phyloP scores from a whole-genome alignment of 2,888 invertebrate species.

The Pammene aurita region DNA sequence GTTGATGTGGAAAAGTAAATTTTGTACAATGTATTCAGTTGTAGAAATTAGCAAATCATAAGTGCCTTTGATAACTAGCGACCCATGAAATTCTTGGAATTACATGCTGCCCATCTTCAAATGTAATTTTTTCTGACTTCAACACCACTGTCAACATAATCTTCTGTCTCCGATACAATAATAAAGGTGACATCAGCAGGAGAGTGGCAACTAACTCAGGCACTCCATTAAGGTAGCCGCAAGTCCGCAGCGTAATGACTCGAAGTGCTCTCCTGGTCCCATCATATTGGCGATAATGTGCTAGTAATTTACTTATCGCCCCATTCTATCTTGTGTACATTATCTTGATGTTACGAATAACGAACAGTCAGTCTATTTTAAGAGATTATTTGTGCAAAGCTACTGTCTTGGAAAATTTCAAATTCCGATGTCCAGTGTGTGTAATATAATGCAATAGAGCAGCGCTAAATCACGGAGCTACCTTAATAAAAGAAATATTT shows the following conservation, averaged over 20 bases:
- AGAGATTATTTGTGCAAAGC: conserved; percentile 27
- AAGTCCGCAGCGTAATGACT: conserved; percentile 64
- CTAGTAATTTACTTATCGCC: conserved; percentile 44
- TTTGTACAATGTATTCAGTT: no score
- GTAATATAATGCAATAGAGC: not conserved
- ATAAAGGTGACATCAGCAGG: conserved; percentile 57
- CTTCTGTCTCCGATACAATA: not conserved
- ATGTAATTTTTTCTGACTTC: no score
- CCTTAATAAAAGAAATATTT: not conserved
- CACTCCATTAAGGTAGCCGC: conserved; percentile 65
- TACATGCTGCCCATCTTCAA: no score
- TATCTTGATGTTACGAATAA: conserved; percentile 45
- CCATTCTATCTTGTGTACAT: conserved; percentile 34
- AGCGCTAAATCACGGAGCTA: not conserved
- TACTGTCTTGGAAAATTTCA: conserved; percentile 44
- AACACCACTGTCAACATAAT: no score
- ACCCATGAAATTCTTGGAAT: no score
- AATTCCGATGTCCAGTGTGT: conserved; percentile 47
- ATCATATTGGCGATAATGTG: conserved; percentile 48
- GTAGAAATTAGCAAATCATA: no score
- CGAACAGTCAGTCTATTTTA: conserved; percentile 18
- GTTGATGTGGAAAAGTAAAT: no score
- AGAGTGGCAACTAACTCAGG: conserved; percentile 59
- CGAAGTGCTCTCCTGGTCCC: conserved; percentile 62
- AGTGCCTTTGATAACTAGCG: no score